Evolutionary conservation across 2,797 vertebrate species (phyloP), one percentile per base, ranked within the genome.

Genomic region (Perodicticus potto): DNA sequence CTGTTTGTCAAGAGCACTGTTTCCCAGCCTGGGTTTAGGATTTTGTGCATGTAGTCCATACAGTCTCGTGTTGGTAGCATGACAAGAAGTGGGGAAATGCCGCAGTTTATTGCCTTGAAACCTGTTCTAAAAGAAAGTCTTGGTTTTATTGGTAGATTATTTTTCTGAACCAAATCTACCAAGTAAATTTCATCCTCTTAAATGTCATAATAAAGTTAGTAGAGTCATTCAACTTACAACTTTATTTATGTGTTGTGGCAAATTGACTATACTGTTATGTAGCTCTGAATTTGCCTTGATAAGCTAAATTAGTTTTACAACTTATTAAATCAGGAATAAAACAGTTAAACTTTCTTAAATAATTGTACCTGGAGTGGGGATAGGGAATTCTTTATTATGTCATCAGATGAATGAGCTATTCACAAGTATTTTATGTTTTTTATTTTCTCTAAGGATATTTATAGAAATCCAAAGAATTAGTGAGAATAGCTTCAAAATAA

Each of bases 401-500:
- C n/a, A 37, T 95, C 78, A 95, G n/a, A 77, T 76, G 23, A 86
- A 43, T 85, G 73, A 94, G 80, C 74, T 92, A 53, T 95, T 97
- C 91, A 96, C 85, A 89, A 77, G 73, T 94, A 85, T 53, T 95
- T 91, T 86, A 29, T 78, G 82, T 89, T 76, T 72, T 92, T 93
- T 90, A 87, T 70, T 93, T 97, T 94, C 63, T 95, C 63, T 55
- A 94, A 83, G 82, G 87, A 77, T 94, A 95, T 96, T 93, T 90
- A 95, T 90, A 96, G 92, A 90, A 94, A 89, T 93, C 73, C 89
- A 97, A 97, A 97, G 70, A 97, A 80, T 96, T 89, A 55, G 84
- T 88, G 63, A 96, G 92, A 97, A 94, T 89, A 91, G 43, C 59
- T 96, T 93, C 91, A 96, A 86, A 96, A 88, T 95, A 93, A 78